Evolutionary conservation across 2,797 vertebrate species (phyloP), one percentile per base, ranked within the genome.

Genomic region (Danionella dracula): DNA sequence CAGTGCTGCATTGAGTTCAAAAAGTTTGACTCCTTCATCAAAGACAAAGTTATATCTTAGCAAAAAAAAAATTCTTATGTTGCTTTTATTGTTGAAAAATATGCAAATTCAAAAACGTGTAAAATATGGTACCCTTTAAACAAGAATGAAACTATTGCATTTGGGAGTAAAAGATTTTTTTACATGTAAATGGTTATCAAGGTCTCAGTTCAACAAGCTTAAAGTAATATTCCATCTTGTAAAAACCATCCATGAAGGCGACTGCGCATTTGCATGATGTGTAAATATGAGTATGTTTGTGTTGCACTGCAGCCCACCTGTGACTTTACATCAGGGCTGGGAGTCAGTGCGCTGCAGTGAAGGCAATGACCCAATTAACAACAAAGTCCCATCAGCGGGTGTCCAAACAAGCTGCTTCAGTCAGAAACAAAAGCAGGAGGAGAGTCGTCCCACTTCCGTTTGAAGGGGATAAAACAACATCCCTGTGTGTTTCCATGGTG

Each of bases 331-430:
- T 75, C 73, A 68, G 73, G 68, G 76, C 68, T 70, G 69, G 27
- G 62, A 78, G 76, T 78, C 76, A 74, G 42, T 13, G 58, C 15
- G 48, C 58, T 42, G 40, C 71, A 42, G 62, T 72, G 72, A 74
- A 76, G 67, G 66, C 69, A 73, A 63, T 65, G 55, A 50, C 73
- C 76, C 76, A 65, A 72, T 77, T 78, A 79, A 69, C 78, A 74
- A 74, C 73, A 77, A 74, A 71, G 68, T 77, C 66, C 76, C 71
- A 74, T 78, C 76, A 68, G 50, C 71, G 65, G 73, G 74, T 71
- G 75, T 69, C 73, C 73, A 74, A 77, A 76, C 72, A 66, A 66
- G 54, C 59, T 16, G 51, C 68, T 75, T 72, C 71, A 76, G 54
- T 34, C 12, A 73, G 55, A 74, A 76, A 76, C 75, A 79, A 75